A percentile compares a stretch with the other conserved stretches of the same genome.
Conservation (phyloP, 2,888 invertebrate genomes). For the Pteria penguin region DNA sequence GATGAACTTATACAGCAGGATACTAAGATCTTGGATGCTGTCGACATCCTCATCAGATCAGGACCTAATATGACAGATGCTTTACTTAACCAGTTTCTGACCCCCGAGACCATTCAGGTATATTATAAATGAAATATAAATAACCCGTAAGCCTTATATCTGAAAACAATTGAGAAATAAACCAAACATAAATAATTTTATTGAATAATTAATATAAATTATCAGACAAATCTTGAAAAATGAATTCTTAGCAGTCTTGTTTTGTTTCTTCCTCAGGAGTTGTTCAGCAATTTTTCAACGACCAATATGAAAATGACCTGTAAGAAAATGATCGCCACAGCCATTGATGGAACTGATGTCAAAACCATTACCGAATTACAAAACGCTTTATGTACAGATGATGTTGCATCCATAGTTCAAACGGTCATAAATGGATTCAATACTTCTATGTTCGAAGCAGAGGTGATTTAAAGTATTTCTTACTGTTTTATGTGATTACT, state of each 20-base stretch:
- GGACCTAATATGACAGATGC: conserved; percentile 53
- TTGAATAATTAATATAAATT: too few relatives aligned
- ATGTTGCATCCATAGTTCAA: background rate
- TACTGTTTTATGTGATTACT: too few relatives aligned
- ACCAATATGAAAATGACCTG: background rate
- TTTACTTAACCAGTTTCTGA: conserved; percentile 45
- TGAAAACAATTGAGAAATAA: too few relatives aligned
- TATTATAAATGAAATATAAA: background rate
- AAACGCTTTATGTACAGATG: background rate
- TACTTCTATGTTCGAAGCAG: background rate
- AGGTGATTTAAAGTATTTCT: too few relatives aligned
- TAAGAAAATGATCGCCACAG: background rate
- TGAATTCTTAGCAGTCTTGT: too few relatives aligned
- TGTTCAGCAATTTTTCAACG: background rate
- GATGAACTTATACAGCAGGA: conserved; percentile 5
- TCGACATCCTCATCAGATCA: conserved; percentile 38
- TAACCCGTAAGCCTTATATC: too few relatives aligned
- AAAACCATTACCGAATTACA: background rate
- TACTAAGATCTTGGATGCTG: conserved; percentile 11
- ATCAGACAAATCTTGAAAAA: too few relatives aligned
- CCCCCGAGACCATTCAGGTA: conserved; percentile 40
- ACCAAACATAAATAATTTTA: too few relatives aligned
- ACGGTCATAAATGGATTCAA: background rate
- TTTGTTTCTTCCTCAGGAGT: background rate
- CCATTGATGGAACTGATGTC: background rate